Conservation (phyloP, 2,888 invertebrate genomes). For the Hemistola chrysoprasaria region DNA sequence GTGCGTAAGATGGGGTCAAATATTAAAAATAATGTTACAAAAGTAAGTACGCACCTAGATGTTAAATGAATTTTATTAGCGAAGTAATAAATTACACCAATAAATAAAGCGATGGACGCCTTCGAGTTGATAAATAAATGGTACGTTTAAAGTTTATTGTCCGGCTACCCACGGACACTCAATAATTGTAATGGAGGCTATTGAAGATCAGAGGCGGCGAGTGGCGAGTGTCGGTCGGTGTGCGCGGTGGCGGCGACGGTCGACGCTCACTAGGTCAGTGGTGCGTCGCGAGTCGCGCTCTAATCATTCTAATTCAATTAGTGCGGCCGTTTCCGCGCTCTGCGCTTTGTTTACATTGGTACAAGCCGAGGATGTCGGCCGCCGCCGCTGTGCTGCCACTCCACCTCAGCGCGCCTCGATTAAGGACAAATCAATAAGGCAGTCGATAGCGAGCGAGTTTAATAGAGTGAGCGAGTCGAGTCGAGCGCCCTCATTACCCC, state of each 20-base stretch:
- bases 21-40: too few species aligned
- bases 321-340: constrained; percentile 51
- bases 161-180: constrained; percentile 28
- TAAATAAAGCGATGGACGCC: constrained; percentile 23
- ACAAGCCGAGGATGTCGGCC: constrained; percentile 32
- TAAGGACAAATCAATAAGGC: constrained; percentile 81
- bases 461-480: constrained; percentile 79
- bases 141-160: constrained; percentile 30
- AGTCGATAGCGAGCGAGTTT: constrained; percentile 78
- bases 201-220: constrained; percentile 30
- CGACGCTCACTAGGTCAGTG: constrained; percentile 21
- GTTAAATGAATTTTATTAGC: constrained; percentile 18
- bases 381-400: constrained; percentile 44
- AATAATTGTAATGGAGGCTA: constrained; percentile 35
- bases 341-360: constrained; percentile 68
- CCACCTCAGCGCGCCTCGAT: constrained; percentile 67
- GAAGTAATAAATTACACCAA: constrained; percentile 20
- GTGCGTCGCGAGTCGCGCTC: constrained; percentile 38
- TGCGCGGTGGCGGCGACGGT: constrained; percentile 19
- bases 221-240: constrained; percentile 10
- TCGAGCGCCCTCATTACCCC: constrained; percentile 81
- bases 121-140: constrained; percentile 23
- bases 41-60: too few species aligned
- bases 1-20: too few species aligned
- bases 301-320: constrained; percentile 74